Base-by-base conservation (phyloP, 2,113 vertebrate species). In the Garra rufa region DNA sequence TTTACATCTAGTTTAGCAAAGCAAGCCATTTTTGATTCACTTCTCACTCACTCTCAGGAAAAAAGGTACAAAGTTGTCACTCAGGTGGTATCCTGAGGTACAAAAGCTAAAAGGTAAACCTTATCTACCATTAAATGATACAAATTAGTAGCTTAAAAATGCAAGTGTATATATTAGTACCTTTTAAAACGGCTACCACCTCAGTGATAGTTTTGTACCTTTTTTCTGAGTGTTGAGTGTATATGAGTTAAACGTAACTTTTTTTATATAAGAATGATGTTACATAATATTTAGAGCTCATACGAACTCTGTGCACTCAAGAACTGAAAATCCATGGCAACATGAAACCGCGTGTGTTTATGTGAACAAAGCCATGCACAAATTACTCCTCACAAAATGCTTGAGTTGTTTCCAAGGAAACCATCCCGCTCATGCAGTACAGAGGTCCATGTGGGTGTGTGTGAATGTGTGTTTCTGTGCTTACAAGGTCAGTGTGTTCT, bases 331-430 rank as follows among this genome's bases (percentile, higher is more conserved):
- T 28, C 91, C 92, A 93, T 92, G 91, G 92, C 86, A 94, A 93
- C 93, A 74, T 81, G 85, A 91, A 88, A 84, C 83, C 88, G 19
- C 70, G 59, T 70, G 52, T 69, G 83, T 83, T 41, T 55, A 75
- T 34, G 30, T 28, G 26, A 44, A 50, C 17, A 10, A 80, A 85
- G 50, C 69, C 65, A 55, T 83, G 89, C 88, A 82, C 69, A 87
- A 73, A 86, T 92, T 91, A 89, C 81, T 87, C 80, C 87, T 91
- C 89, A 90, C 87, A 88, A 88, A 92, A 88, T 81, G 70, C 67
- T 88, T 85, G 88, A 88, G 86, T 87, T 87, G 92, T 94, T 94
- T 91, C 93, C 91, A 93, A 82, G 91, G 93, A 91, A 91, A 94
- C 92, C 48, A 83, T 71, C 88, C 46, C 14, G 57, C 74, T 83